Conservation (phyloP, 2,888 invertebrate genomes). For the Tethea ocularis region DNA sequence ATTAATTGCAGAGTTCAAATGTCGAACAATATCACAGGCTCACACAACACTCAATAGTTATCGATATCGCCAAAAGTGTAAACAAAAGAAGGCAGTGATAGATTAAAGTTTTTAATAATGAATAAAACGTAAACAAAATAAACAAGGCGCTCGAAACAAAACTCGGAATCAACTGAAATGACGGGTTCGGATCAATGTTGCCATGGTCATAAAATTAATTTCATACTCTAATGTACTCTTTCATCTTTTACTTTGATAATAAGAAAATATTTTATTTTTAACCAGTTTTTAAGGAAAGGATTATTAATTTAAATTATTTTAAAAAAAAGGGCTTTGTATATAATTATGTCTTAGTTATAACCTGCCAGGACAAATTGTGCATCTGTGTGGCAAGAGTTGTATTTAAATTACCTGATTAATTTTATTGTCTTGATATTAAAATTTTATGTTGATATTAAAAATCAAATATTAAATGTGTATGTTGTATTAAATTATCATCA, state of each 20-base stretch:
- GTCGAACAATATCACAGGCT: constrained; percentile 49
- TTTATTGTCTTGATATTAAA: too few species aligned
- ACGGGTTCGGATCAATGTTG: background rate
- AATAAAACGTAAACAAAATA: constrained; percentile 55
- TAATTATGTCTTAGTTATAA: too few species aligned
- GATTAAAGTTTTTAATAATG: constrained; percentile 36
- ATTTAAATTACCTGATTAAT: background rate
- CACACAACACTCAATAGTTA: constrained; percentile 46
- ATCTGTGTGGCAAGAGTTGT: background rate
- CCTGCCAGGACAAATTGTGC: too few species aligned
- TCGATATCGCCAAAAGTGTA: constrained; percentile 25
- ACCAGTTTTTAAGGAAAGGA: too few species aligned
- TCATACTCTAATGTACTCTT: too few species aligned
- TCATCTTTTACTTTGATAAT: too few species aligned
- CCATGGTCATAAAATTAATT: background rate
- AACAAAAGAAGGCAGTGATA: constrained; percentile 33
- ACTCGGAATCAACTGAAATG: constrained; percentile 33
- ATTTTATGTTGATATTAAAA: too few species aligned
- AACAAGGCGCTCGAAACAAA: constrained; percentile 40
- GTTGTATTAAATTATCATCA: too few species aligned
- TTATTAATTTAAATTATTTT: background rate
- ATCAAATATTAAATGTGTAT: too few species aligned
- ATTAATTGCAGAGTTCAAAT: constrained; percentile 22
- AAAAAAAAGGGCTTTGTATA: background rate
- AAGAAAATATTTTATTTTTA: too few species aligned